phyloP scores from a whole-genome alignment of 2,888 invertebrate species.

The Ecdyonurus torrentis region DNA sequence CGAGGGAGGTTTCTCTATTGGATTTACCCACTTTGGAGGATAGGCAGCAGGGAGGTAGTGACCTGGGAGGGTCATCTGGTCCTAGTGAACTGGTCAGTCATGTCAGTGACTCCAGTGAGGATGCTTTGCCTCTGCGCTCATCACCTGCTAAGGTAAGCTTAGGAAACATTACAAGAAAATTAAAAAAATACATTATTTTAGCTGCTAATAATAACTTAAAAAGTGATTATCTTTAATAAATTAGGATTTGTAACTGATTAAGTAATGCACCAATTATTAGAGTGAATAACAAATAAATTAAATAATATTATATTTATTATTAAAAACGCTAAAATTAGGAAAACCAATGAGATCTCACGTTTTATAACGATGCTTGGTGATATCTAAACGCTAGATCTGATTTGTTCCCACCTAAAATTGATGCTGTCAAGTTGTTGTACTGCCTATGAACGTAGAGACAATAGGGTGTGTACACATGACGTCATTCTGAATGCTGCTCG shows the following conservation, averaged over 20 bases:
- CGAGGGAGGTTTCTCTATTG: constrained; percentile 16
- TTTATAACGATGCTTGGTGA: too few relatives aligned
- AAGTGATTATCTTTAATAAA: not conserved
- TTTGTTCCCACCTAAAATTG: too few relatives aligned
- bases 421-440: too few relatives aligned
- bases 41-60: constrained; percentile 12
- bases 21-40: constrained; percentile 11
- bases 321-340: too few relatives aligned
- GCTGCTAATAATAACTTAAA: not conserved
- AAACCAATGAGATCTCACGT: too few relatives aligned
- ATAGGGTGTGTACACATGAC: too few relatives aligned
- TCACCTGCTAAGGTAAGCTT: constrained; percentile 23
- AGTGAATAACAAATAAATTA: not conserved
- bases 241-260: not conserved
- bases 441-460: too few relatives aligned
- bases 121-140: constrained; percentile 21
- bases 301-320: too few relatives aligned
- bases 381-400: too few relatives aligned
- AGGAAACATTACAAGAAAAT: too few relatives aligned
- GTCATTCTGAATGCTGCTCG: too few relatives aligned
- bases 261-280: not conserved
- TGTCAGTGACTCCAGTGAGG: constrained; percentile 71
- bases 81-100: constrained; percentile 28
- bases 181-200: too few relatives aligned
- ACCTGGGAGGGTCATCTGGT: constrained; percentile 17